phyloP scores from a whole-genome alignment of 1,140 invertebrate genomes.

The Pseudomyrmex cubaensis region DNA sequence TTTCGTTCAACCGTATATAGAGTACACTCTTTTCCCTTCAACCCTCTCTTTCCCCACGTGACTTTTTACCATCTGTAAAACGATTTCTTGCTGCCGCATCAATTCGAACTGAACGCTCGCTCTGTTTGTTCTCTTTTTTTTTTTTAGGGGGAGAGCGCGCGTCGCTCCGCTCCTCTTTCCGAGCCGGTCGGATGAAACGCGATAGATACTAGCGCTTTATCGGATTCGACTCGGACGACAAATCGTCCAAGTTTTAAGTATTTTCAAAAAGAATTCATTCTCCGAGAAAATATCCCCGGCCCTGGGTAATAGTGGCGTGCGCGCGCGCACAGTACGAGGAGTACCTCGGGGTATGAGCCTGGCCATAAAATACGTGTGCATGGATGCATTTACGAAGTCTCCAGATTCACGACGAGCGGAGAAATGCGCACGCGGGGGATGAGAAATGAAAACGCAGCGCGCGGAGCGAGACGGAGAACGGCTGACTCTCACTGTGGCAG shows the following conservation, averaged over 20 bases:
- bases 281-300: conserved; percentile 70
- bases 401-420: conserved; percentile 36
- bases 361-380: conserved; percentile 79
- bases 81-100: conserved; percentile 45
- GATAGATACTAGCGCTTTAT: conserved; percentile 70
- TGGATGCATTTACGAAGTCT: conserved; percentile 77
- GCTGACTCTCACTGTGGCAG: conserved; percentile 16
- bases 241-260: conserved; percentile 81
- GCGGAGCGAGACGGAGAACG: conserved; percentile 6
- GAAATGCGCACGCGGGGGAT: conserved; percentile 23
- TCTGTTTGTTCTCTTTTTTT: neutral
- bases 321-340: neutral
- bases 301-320: conserved; percentile 17
- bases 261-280: conserved; percentile 76
- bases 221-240: conserved; percentile 76
- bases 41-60: conserved; percentile 17
- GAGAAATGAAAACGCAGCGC: conserved; percentile 56
- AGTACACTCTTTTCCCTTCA: conserved; percentile 5
- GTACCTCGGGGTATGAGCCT: conserved; percentile 36
- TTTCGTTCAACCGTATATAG: neutral
- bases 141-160: neutral
- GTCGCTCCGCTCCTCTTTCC: conserved; percentile 11
- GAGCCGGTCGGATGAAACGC: conserved; percentile 51
- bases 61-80: conserved; percentile 28
- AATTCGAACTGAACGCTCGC: conserved; percentile 22